Evolutionary conservation across 2,888 invertebrate species (phyloP), one percentile per base, ranked within the genome.

Genomic region (Acronicta leporina): DNA sequence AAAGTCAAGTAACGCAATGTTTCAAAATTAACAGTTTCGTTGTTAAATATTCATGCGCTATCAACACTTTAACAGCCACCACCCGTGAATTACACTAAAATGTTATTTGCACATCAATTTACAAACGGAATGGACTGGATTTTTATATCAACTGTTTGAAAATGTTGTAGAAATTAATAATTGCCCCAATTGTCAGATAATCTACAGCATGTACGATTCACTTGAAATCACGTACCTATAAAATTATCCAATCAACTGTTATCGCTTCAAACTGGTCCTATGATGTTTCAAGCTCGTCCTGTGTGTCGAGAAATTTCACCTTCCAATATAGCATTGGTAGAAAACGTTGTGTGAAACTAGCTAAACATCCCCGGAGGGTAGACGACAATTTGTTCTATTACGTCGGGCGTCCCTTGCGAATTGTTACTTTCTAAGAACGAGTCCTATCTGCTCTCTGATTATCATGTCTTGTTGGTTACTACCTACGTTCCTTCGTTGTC

Each of bases 311-410:
- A 66, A 58, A 58, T 67, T 75, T 77, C 73, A 66, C 61, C 54
- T 67, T 72, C 63, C 46, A 62, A 59, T 70, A 61, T 65, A 63
- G 63, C 47, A 55, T 57, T 48, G 44, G 47, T 71, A 67, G 67
- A 66, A 66, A 73, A 62, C 66, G 53, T 30, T 4, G 66, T 71
- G 75, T 75, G 78, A 79, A 80, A 81, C 66, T 68, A 74, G 44
- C 46, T 63, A 63, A 75, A 67, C 55, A 56, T 75, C 76, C 73
- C 79, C 65, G 45, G 70, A 75, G 77, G 77, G 67, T 53, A 55
- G 25, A 49, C 46, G 67, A 72, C 73, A 69, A 73, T 69, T 77
- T 75, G 63, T 72, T 52, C 57, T 43, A 74, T 77, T 70, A 77
- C 56, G 35, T 48, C 42, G 43, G 35, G 20, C 30, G 41, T 59